phyloP scores from a whole-genome alignment of 2,113 vertebrate genomes.

The Strigops habroptila region DNA sequence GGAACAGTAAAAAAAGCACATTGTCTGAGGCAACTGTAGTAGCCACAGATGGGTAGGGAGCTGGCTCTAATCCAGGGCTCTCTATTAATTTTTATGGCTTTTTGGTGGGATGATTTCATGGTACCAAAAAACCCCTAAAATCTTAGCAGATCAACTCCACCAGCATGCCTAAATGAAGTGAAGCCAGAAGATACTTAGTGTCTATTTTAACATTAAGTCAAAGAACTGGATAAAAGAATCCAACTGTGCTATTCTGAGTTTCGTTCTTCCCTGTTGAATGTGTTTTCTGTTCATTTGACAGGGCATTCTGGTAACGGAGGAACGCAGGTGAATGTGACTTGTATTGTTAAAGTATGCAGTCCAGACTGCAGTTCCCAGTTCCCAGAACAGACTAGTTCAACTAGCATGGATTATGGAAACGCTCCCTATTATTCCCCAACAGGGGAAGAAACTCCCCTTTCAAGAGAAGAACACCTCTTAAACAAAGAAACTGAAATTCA shows the following conservation, averaged over 20 bases:
- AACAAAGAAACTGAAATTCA: neutral
- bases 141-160: neutral
- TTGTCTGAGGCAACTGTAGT: neutral
- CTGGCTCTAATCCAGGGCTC: neutral
- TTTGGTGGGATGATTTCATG: neutral
- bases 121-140: neutral
- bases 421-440: neutral
- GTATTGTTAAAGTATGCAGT: constrained; percentile 64
- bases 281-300: constrained; percentile 9
- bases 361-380: constrained; percentile 41
- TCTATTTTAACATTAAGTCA: neutral
- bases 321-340: constrained; percentile 68
- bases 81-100: neutral
- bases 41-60: neutral
- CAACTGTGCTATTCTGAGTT: fast-evolving
- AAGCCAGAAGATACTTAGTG: neutral
- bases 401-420: neutral
- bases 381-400: neutral
- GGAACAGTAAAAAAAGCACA: neutral
- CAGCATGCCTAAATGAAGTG: neutral
- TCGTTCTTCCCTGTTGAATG: neutral
- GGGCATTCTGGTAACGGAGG: constrained; percentile 15
- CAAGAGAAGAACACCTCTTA: constrained; percentile 60
- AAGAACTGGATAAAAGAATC: neutral
- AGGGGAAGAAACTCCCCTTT: constrained; percentile 49